Evolutionary conservation across 2,113 vertebrate species (phyloP), one percentile per base, ranked within the genome.

Genomic region (Condylura cristata): DNA sequence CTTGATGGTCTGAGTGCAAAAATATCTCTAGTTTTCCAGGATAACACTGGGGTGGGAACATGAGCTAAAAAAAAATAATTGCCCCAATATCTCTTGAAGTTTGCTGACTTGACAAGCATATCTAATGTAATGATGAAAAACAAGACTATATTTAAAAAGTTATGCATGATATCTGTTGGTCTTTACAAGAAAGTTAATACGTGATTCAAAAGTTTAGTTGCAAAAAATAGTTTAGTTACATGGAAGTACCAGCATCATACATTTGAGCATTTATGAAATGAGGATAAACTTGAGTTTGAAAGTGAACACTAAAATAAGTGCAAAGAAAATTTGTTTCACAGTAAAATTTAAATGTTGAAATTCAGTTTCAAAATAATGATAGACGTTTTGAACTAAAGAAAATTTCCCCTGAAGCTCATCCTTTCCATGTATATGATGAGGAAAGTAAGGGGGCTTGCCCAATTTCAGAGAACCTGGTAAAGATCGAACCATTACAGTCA

Each of bases 331-430:
- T 56, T 48, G 10, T 74, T 92, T 74, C 84, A 44, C 24, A 39
- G 3, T 68, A 74, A 44, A 39, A 87, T 68, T 87, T 72, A 89
- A 46, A 96, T 79, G 26, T 28, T 80, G 17, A 82, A 93, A 81
- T 68, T 61, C 34, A 61, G 51, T 63, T 89, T 32, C 26, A 75
- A 53, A 68, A 48, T 61, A 65, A 90, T 60, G 48, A 60, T 61
- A 68, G 39, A 61, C 51, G 14, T 28, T 92, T 86, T 58, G 20
- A 79, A 79, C 39, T 58, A 46, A 0, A 76, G 53, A 66, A 16
- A 39, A 53, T 76, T 5, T 93, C 65, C 3, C 66, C 32, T 8
- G n/a, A 72, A 22, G 11, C 3, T 28, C 51, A 37, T 60, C 14
- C 8, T 83, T 60, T 71, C 72, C 93, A 75, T 91, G n/a, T 8